Conservation (phyloP, 2,888 invertebrate species). For the Cerceris rybyensis region DNA sequence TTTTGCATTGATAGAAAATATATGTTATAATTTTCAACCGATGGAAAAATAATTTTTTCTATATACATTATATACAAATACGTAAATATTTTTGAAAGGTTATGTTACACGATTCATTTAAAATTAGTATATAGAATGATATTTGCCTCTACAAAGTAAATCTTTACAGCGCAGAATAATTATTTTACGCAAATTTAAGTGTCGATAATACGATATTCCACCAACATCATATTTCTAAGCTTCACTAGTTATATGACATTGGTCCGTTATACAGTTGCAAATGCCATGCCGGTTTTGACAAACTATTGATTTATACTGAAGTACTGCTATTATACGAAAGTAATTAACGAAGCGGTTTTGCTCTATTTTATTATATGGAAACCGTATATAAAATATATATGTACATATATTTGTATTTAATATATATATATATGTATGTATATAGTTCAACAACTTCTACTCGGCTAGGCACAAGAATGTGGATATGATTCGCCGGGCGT, state of each 20-base stretch:
- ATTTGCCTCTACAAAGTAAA: conserved; percentile 4
- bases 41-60: neutral
- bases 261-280: neutral
- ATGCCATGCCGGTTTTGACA: conserved; percentile 6
- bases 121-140: neutral
- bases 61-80: neutral
- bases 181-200: conserved; percentile 2
- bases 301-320: neutral
- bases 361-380: too few species aligned
- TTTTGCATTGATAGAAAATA: neutral
- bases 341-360: neutral
- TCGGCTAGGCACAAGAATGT: too few species aligned
- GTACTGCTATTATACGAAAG: neutral
- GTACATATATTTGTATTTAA: too few species aligned
- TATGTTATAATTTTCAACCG: neutral
- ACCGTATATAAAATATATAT: too few species aligned
- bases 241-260: conserved; percentile 23
- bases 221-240: conserved; percentile 15
- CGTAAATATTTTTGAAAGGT: too few species aligned
- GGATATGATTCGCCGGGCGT: too few species aligned
- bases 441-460: too few species aligned
- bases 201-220: conserved; percentile 3
- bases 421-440: too few species aligned
- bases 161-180: conserved; percentile 5
- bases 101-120: too few species aligned